These are phyloP conservation scores for Paradisaea rubra DNA, from an alignment of 2,113 vertebrate genomes.

Conservation along the genomic window DNA sequence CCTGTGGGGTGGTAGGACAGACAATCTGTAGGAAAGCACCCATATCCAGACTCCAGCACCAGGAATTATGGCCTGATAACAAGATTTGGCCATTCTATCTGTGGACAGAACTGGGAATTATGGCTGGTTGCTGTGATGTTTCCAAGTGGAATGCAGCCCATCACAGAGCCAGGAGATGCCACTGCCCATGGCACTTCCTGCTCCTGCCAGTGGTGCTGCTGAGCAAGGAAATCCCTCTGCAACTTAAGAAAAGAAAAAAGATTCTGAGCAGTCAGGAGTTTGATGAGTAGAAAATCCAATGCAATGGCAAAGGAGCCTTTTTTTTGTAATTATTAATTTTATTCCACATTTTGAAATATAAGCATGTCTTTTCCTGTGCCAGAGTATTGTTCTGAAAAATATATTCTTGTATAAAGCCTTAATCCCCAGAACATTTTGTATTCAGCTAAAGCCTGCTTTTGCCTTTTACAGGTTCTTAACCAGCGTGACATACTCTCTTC, in stretches of 20 bases:
- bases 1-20: not conserved
- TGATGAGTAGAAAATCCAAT: not conserved
- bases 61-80: not conserved
- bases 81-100: not conserved
- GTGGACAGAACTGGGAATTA: not conserved
- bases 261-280: not conserved
- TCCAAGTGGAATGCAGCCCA: not conserved
- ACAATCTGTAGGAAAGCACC: not conserved
- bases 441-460: slow-evolving; percentile 34
- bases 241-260: not conserved
- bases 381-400: slow-evolving; percentile 13
- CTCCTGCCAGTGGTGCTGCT: not conserved
- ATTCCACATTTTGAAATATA: not conserved
- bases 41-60: not conserved
- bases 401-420: not conserved
- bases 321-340: slow-evolving; percentile 14
- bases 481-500: slow-evolving; percentile 89
- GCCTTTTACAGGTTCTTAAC: slow-evolving; percentile 84
- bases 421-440: not conserved
- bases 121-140: not conserved
- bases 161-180: not conserved
- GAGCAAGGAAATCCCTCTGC: not conserved
- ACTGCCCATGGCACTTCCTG: fast-evolving
- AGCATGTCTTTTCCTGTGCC: not conserved
- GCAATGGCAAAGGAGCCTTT: not conserved